phyloP scores from a whole-genome alignment of 1,140 invertebrate genomes.

The Ctenoplectra terminalis region DNA sequence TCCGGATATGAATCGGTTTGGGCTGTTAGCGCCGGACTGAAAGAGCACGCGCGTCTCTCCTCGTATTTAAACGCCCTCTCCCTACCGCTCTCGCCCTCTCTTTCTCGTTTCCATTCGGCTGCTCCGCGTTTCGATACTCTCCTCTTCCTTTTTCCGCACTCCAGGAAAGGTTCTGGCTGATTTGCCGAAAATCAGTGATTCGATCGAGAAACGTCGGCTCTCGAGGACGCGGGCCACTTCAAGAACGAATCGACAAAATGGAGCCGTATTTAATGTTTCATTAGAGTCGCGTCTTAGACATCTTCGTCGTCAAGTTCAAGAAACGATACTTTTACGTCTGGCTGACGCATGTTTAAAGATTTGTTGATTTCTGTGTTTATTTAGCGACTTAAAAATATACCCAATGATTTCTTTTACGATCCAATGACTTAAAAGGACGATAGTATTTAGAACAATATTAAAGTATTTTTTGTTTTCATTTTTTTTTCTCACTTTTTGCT shows the following conservation, averaged over 20 bases:
- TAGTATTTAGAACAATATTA: no score
- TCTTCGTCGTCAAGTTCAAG: no score
- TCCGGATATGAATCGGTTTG: constrained; percentile 76
- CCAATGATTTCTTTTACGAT: no score
- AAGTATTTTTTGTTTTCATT: no score
- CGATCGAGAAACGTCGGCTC: not conserved
- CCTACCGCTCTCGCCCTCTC: constrained; percentile 57
- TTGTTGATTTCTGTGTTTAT: no score
- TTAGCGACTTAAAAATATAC: no score
- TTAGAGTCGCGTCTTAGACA: no score
- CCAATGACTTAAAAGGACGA: no score
- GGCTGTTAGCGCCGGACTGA: constrained; percentile 80
- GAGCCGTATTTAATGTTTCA: not conserved
- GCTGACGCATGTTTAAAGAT: no score
- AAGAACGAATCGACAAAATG: not conserved
- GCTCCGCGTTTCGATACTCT: constrained; percentile 33
- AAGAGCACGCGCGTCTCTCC: constrained; percentile 80
- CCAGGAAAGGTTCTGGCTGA: constrained; percentile 8
- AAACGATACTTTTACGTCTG: no score
- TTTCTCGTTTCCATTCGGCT: constrained; percentile 49
- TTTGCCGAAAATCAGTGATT: constrained; percentile 11
- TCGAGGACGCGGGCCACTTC: not conserved
- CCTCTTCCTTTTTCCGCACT: constrained; percentile 42
- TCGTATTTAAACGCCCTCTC: constrained; percentile 80
- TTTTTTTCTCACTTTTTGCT: no score